Conservation (phyloP, 2,888 invertebrate genomes). For the Prosopocoilus inquinatus region DNA sequence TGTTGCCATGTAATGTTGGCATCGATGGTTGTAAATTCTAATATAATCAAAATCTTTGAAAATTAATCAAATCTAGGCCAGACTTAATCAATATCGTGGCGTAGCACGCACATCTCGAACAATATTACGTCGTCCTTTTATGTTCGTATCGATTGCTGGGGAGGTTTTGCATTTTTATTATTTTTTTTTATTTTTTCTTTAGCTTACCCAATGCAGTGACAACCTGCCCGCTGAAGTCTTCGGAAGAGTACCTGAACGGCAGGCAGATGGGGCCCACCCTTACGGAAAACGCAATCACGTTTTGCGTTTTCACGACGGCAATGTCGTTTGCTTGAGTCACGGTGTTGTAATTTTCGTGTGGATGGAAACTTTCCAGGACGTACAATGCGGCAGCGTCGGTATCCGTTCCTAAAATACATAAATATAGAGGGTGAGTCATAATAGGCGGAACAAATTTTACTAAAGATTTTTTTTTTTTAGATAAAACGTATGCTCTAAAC, state of each 20-base stretch:
- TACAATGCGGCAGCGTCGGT: slow-evolving; percentile 52
- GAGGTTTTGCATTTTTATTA: neutral
- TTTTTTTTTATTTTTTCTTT: neutral
- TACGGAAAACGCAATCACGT: slow-evolving; percentile 51
- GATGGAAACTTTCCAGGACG: slow-evolving; percentile 39
- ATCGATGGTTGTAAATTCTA: no score
- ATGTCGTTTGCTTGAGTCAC: slow-evolving; percentile 53
- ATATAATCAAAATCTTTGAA: no score
- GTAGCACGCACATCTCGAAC: no score
- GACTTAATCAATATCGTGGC: no score
- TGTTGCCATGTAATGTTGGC: no score
- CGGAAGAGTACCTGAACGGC: slow-evolving; percentile 55
- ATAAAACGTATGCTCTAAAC: no score
- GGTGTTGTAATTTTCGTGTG: slow-evolving; percentile 48
- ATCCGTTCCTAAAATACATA: slow-evolving; percentile 50
- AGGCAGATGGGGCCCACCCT: slow-evolving; percentile 63
- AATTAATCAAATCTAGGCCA: no score
- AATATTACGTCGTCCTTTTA: neutral
- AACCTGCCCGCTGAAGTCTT: slow-evolving; percentile 42
- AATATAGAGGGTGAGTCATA: no score
- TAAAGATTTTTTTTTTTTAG: no score
- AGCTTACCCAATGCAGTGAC: slow-evolving; percentile 53
- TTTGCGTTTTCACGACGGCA: slow-evolving; percentile 49
- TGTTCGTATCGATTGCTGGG: neutral
- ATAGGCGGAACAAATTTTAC: no score